Evolutionary conservation across 2,888 invertebrate genomes (phyloP), one percentile per base, ranked within the genome.

Genomic region (Caenorhabditis drosophilae): DNA sequence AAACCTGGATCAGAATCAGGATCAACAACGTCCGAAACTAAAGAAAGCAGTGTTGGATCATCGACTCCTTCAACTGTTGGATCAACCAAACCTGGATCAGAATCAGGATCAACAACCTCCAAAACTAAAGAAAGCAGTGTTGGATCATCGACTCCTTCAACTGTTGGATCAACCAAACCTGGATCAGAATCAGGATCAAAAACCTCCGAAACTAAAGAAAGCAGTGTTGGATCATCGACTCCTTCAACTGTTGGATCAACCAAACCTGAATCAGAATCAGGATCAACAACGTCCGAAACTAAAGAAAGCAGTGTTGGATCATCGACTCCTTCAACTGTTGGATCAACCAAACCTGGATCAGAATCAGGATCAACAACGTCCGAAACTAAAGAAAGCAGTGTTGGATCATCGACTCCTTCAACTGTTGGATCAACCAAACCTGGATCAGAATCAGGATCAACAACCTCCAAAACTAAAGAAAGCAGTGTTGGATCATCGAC

Each of bases 51-150:
- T 34, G 18, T 20, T 18, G 41, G 41, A 18, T 25, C 20, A 16
- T 16, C 36, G 11, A 4, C 42, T 48, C 23, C 26, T 0, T 23
- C n/a, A 47, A 44, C 4, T 11, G 4, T 26, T 18, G 35, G 45
- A 0, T 38, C 38, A 4, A 20, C n/a, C n/a, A n/a, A n/a, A n/a
- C n/a, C 56, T 35, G 27, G n/a, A 6, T 20, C 18, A 35, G 45
- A 18, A 45, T 48, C 53, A 26, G 52, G 50, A 48, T 23, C 27
- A 4, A 45, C 46, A 44, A 42, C 42, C 15, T 52, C 38, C 7
- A 23, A 16, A 12, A 25, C 20, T 18, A 51, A 1, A 48, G 6
- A 11, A 53, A 26, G 25, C 35, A 4, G n/a, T n/a, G n/a, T 52
- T 27, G n/a, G 27, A 2, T 22, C 46, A 2, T 52, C 58, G 31